Conservation (phyloP, 2,888 invertebrate species). For the Dione juno region DNA sequence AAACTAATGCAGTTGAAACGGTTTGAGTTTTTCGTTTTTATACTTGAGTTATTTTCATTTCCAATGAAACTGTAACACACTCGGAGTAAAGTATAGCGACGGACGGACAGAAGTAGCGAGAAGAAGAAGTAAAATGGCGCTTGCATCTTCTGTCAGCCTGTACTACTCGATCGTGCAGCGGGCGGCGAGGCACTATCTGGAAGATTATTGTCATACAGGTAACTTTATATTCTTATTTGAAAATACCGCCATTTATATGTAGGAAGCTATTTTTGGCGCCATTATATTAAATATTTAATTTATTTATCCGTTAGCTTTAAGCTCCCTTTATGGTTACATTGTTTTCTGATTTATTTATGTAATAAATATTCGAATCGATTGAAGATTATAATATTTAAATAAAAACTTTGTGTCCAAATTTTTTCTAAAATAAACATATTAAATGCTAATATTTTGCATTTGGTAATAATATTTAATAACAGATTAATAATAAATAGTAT, state of each 20-base stretch:
- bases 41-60: conserved; percentile 67
- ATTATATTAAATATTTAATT: background rate
- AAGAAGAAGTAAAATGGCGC: conserved; percentile 76
- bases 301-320: background rate
- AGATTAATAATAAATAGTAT: too few species aligned
- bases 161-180: conserved; percentile 88
- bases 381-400: background rate
- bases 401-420: too few species aligned
- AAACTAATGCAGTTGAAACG: conserved; percentile 65
- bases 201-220: conserved; percentile 87
- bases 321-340: conserved; percentile 8
- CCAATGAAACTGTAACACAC: conserved; percentile 64
- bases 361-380: background rate
- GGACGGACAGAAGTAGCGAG: conserved; percentile 60
- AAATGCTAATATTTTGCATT: too few species aligned
- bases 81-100: conserved; percentile 58
- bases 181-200: conserved; percentile 86
- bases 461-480: too few species aligned
- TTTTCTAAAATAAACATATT: too few species aligned
- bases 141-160: conserved; percentile 87
- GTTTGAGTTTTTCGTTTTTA: conserved; percentile 66
- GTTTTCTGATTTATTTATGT: background rate
- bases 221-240: conserved; percentile 52
- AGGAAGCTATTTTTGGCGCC: conserved; percentile 20
- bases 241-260: conserved; percentile 35